phyloP scores from a whole-genome alignment of 2,797 vertebrate genomes.

The Helostoma temminkii region DNA sequence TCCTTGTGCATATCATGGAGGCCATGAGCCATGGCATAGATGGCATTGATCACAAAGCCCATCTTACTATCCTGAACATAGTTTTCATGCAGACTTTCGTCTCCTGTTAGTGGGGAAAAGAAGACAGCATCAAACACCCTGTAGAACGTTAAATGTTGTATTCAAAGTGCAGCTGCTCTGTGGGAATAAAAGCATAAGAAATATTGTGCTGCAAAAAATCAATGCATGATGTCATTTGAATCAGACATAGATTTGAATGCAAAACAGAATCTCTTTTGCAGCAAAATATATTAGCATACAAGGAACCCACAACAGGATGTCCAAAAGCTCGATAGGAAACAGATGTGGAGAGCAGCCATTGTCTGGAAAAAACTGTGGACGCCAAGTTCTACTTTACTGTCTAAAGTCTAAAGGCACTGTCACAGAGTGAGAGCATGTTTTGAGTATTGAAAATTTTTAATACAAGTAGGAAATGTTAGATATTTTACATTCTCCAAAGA shows the following conservation, averaged over 20 bases:
- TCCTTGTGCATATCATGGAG: slow-evolving; percentile 95
- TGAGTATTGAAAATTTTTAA: background rate
- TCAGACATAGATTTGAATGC: background rate
- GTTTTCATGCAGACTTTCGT: slow-evolving; percentile 96
- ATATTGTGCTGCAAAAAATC: slow-evolving; percentile 42
- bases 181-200: slow-evolving; percentile 11
- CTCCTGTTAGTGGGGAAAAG: slow-evolving; percentile 83
- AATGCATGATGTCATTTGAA: slow-evolving; percentile 12
- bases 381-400: slow-evolving; percentile 20
- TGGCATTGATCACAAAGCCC: slow-evolving; percentile 99
- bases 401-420: slow-evolving; percentile 40
- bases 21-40: slow-evolving; percentile 98
- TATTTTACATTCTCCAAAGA: background rate
- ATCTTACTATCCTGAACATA: slow-evolving; percentile 99
- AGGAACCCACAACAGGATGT: slow-evolving; percentile 33
- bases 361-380: slow-evolving; percentile 26
- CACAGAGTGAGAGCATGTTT: slow-evolving; percentile 16
- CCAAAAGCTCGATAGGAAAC: slow-evolving; percentile 36
- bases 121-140: slow-evolving; percentile 11
- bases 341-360: slow-evolving; percentile 34
- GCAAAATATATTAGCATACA: slow-evolving; percentile 43
- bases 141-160: slow-evolving; percentile 7
- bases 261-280: slow-evolving; percentile 40
- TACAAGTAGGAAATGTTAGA: background rate
- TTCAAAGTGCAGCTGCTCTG: slow-evolving; percentile 13